Percentiles rank a stretch among this genome's conserved stretches.
Evolutionary conservation across 2,888 invertebrate genomes (phyloP).

Genomic region (Iselma pallidipennis): DNA sequence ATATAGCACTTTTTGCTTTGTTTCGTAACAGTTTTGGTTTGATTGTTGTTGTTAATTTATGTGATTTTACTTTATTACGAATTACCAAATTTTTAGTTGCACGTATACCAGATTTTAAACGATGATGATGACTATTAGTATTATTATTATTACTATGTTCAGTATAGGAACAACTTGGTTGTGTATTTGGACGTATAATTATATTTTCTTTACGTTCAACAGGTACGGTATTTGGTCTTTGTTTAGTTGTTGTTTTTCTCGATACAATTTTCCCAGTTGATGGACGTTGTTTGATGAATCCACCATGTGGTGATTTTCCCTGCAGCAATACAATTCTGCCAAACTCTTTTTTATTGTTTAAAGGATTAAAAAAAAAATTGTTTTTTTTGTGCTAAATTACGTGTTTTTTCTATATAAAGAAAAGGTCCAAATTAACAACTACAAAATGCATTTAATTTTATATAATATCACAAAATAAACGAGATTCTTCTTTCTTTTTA

Average conservation of each 20-base stretch:
- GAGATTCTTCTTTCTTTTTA: no score
- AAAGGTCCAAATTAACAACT: background rate
- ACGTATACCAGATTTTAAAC: slow-evolving; percentile 31
- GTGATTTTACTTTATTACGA: slow-evolving; percentile 35
- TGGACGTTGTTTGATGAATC: slow-evolving; percentile 41
- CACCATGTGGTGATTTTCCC: slow-evolving; percentile 44
- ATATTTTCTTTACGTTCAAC: slow-evolving; percentile 52
- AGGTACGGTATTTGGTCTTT: slow-evolving; percentile 36
- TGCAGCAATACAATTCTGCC: slow-evolving; percentile 52
- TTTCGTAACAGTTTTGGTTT: slow-evolving; percentile 24
- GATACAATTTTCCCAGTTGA: slow-evolving; percentile 33
- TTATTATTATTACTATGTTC: background rate
- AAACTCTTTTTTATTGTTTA: slow-evolving; percentile 25
- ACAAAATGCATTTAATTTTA: background rate
- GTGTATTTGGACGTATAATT: slow-evolving; percentile 27
- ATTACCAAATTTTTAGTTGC: slow-evolving; percentile 35
- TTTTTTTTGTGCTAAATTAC: no score
- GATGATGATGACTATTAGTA: background rate
- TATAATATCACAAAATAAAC: no score
- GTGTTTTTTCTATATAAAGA: background rate
- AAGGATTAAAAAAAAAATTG: background rate
- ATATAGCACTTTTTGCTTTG: slow-evolving; percentile 13
- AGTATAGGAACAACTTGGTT: slow-evolving; percentile 44
- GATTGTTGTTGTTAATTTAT: slow-evolving; percentile 37
- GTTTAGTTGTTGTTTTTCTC: slow-evolving; percentile 31